These are phyloP conservation scores for Helicoverpa armigera DNA, from an alignment of 1,140 invertebrate genomes.

Conservation along the genomic window DNA sequence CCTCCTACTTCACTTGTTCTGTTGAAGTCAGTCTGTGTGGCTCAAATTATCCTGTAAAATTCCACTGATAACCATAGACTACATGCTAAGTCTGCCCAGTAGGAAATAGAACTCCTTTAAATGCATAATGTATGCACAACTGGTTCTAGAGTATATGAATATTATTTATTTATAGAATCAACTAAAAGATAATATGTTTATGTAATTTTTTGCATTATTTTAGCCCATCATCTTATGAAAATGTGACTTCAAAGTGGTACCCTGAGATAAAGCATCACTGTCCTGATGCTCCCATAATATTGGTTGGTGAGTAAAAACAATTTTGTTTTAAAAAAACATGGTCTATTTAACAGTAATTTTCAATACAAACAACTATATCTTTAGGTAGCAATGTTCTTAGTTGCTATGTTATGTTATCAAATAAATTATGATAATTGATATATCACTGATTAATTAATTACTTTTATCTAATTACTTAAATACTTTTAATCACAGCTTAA, in stretches of 20 bases:
- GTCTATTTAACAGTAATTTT: background rate
- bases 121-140: too few species aligned
- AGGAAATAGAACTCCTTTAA: too few species aligned
- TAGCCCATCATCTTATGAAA: conserved; percentile 99
- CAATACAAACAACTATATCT: too few species aligned
- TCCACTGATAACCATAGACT: background rate
- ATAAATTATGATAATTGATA: too few species aligned
- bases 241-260: conserved; percentile 99
- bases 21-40: background rate
- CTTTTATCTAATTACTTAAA: too few species aligned
- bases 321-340: background rate
- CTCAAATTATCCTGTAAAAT: background rate
- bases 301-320: conserved; percentile 93
- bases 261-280: conserved; percentile 99
- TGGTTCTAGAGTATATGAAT: too few species aligned
- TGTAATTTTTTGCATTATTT: conserved; percentile 55
- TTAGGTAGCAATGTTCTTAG: too few species aligned
- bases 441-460: too few species aligned
- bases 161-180: too few species aligned
- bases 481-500: too few species aligned
- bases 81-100: too few species aligned
- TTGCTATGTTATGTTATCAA: too few species aligned
- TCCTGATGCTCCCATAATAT: conserved; percentile 98
- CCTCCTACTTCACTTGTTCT: conserved; percentile 5
- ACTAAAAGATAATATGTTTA: background rate